Evolutionary conservation across 2,113 vertebrate genomes (phyloP).

Genomic region (Muscicapa adusta): DNA sequence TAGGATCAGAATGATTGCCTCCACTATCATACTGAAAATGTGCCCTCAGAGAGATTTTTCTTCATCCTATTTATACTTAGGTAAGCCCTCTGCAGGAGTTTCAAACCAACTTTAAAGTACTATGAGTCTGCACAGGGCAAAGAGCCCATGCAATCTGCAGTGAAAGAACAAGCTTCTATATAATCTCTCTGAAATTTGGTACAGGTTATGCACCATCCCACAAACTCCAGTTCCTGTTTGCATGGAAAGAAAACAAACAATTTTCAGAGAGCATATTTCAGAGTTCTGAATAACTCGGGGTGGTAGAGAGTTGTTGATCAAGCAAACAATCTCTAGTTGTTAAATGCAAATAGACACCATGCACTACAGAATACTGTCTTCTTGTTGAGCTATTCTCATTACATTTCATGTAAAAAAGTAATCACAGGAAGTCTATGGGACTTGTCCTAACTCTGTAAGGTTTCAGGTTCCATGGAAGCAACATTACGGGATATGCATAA

Average conservation of each 20-base stretch:
- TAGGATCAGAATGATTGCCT: slow-evolving; percentile 30
- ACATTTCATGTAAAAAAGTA: neutral
- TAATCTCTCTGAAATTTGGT: neutral
- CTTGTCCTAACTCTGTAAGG: neutral
- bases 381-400: neutral
- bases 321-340: neutral
- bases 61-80: neutral
- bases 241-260: neutral
- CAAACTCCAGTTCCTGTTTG: neutral
- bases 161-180: neutral
- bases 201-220: neutral
- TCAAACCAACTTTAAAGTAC: neutral
- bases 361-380: neutral
- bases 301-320: neutral
- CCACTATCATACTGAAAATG: neutral
- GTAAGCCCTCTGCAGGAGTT: neutral
- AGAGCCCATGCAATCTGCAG: neutral
- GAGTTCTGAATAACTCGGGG: neutral
- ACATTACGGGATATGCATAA: neutral
- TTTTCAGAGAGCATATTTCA: neutral
- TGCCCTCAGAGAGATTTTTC: neutral
- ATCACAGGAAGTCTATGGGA: neutral
- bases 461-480: neutral
- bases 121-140: neutral
- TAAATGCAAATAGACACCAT: neutral